Evolutionary conservation across 2,888 invertebrate species (phyloP).

Genomic region (Trissoscelio sp.): DNA sequence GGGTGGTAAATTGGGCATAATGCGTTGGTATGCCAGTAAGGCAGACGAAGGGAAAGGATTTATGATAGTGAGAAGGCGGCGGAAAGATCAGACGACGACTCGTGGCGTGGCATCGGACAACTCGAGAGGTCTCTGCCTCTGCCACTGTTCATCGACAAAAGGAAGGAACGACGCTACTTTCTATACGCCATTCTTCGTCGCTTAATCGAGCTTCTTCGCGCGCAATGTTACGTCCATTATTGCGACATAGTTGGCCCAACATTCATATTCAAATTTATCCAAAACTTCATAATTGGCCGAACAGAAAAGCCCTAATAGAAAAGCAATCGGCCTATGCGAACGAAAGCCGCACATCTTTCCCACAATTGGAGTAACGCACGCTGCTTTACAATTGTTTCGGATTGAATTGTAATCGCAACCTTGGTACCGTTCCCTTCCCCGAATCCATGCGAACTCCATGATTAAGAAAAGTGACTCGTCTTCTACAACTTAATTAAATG

Average conservation of each 20-base stretch:
- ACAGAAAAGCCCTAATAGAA: background rate
- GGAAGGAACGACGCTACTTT: conserved; percentile 31
- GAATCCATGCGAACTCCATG: background rate
- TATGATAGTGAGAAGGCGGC: conserved; percentile 67
- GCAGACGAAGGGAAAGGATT: conserved; percentile 64
- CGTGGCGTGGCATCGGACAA: conserved; percentile 40
- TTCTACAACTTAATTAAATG: conserved; percentile 2
- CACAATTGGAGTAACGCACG: conserved; percentile 15
- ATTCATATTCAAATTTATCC: conserved; percentile 31
- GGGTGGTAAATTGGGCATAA: conserved; percentile 79
- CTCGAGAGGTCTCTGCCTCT: conserved; percentile 47
- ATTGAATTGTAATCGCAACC: background rate
- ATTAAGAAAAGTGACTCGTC: too few species aligned
- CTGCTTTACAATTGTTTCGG: background rate
- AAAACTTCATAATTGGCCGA: conserved; percentile 15
- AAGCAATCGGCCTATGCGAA: conserved; percentile 28
- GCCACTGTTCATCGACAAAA: conserved; percentile 50
- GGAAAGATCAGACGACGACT: conserved; percentile 67
- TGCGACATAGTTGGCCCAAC: conserved; percentile 13
- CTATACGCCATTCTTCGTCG: conserved; percentile 50
- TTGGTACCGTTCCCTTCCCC: background rate
- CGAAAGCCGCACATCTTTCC: conserved; percentile 23
- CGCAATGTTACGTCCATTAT: conserved; percentile 19
- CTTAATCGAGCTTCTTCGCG: conserved; percentile 33
- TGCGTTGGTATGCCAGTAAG: conserved; percentile 72